These are phyloP conservation scores for Drosophila guanche DNA, from an alignment of 1,140 invertebrate genomes.

Conservation along the genomic window DNA sequence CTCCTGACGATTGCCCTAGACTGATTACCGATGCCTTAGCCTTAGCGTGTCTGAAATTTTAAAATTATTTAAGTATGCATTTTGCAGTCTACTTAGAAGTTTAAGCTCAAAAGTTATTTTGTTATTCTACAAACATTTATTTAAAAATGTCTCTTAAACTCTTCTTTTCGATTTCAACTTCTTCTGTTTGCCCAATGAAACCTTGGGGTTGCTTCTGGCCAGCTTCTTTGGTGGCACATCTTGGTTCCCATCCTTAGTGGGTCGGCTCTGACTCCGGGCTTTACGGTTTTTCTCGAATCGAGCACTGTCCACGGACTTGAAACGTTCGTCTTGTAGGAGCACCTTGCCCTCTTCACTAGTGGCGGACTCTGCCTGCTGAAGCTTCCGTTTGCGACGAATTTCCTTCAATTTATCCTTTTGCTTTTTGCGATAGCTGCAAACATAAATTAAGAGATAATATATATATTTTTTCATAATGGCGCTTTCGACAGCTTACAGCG, in stretches of 20 bases:
- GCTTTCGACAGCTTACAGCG: slow-evolving; percentile 77
- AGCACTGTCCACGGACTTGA: slow-evolving; percentile 60
- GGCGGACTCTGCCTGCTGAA: slow-evolving; percentile 39
- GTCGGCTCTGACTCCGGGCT: background rate
- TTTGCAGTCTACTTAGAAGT: slow-evolving; percentile 65
- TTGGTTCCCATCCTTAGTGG: background rate
- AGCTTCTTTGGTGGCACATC: slow-evolving; percentile 10
- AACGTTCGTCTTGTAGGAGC: slow-evolving; percentile 75
- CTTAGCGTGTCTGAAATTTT: slow-evolving; percentile 51
- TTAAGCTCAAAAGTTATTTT: slow-evolving; percentile 66
- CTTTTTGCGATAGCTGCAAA: slow-evolving; percentile 69
- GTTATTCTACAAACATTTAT: slow-evolving; percentile 50
- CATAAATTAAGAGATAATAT: background rate
- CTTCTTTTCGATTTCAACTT: slow-evolving; percentile 1
- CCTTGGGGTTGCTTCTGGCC: slow-evolving; percentile 24
- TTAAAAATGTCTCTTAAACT: slow-evolving; percentile 25
- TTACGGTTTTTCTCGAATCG: slow-evolving; percentile 52
- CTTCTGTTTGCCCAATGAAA: slow-evolving; percentile 6
- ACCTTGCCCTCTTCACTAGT: slow-evolving; percentile 37
- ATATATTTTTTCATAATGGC: background rate
- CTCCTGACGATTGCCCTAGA: slow-evolving; percentile 91
- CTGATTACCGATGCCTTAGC: slow-evolving; percentile 43
- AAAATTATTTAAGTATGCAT: slow-evolving; percentile 63
- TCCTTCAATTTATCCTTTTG: slow-evolving; percentile 79
- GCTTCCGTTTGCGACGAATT: slow-evolving; percentile 66